Evolutionary conservation across 1,140 invertebrate species (phyloP).

Genomic region (Brachionus rotundiformis): DNA sequence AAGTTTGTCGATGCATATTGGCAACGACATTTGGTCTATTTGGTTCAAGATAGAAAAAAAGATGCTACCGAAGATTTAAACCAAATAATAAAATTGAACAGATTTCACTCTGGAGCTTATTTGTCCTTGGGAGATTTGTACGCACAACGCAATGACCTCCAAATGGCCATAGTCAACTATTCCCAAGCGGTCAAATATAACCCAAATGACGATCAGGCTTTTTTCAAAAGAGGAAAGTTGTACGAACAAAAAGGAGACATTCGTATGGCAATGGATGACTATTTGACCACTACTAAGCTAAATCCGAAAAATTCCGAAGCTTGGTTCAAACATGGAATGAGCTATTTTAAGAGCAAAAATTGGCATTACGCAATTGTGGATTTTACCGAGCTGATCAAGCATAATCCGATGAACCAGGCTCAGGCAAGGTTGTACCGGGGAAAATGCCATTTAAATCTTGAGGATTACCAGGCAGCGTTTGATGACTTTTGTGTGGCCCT

Average conservation of each 20-base stretch:
- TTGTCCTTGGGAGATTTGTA: constrained; percentile 62
- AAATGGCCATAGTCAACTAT: constrained; percentile 63
- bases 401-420: constrained; percentile 58
- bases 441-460: constrained; percentile 57
- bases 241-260: constrained; percentile 62
- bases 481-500: constrained; percentile 58
- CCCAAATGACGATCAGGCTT: constrained; percentile 62
- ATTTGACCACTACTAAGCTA: constrained; percentile 58
- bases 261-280: constrained; percentile 62
- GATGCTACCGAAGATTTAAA: constrained; percentile 61
- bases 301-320: constrained; percentile 61
- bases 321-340: constrained; percentile 62
- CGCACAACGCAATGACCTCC: constrained; percentile 57
- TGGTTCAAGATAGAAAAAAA: constrained; percentile 60
- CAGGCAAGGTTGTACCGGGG: constrained; percentile 59
- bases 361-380: constrained; percentile 62
- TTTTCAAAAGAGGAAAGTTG: constrained; percentile 60
- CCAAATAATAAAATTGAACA: constrained; percentile 61
- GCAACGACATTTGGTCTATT: constrained; percentile 62
- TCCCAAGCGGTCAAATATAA: constrained; percentile 62
- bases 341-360: constrained; percentile 61
- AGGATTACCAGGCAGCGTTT: constrained; percentile 59
- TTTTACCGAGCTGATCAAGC: constrained; percentile 60
- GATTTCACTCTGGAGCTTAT: constrained; percentile 60
- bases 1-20: constrained; percentile 62